Conservation (phyloP, 2,113 vertebrate species). For the Opisthocomus hoazin region DNA sequence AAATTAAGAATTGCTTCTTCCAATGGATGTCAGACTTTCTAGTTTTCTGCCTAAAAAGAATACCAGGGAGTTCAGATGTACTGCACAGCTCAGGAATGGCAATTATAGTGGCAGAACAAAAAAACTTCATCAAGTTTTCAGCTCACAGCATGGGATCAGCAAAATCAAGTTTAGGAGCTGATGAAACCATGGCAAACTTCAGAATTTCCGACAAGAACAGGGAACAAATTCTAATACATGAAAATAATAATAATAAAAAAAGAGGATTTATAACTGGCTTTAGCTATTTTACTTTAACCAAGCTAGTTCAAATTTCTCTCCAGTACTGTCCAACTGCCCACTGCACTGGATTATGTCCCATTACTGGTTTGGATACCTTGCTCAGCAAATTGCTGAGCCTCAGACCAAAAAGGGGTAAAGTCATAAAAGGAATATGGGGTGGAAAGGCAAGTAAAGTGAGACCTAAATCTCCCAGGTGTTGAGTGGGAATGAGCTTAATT, state of each 20-base stretch:
- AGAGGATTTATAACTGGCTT: background rate
- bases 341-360: background rate
- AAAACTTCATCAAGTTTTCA: background rate
- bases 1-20: background rate
- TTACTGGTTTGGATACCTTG: background rate
- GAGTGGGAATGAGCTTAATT: background rate
- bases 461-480: background rate
- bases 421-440: background rate
- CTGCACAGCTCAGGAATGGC: background rate
- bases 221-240: background rate
- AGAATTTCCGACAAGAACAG: background rate
- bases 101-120: background rate
- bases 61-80: background rate
- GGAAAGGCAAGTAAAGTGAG: background rate
- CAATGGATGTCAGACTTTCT: background rate
- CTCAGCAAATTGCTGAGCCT: conserved; percentile 19
- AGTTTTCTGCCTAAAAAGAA: background rate
- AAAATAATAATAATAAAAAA: background rate
- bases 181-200: background rate
- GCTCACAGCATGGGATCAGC: background rate
- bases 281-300: background rate
- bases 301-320: background rate
- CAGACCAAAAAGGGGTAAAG: background rate
- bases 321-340: background rate
- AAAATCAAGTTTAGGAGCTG: background rate